Percentiles rank a stretch among this genome's conserved stretches.
Evolutionary conservation across 2,888 invertebrate genomes (phyloP).

Genomic region (Clostera curtula): DNA sequence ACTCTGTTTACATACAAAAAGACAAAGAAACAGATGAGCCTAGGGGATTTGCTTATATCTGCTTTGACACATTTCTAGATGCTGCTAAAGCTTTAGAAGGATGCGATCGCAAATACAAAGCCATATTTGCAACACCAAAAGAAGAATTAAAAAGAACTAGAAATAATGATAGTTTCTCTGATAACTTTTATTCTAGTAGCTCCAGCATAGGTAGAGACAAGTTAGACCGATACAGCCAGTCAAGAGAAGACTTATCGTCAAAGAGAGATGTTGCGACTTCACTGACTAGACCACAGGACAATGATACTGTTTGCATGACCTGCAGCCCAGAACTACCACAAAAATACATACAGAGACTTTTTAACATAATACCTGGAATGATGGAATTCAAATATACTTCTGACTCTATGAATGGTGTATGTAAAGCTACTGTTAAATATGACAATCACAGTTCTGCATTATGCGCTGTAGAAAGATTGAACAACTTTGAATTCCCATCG

Average conservation of each 20-base stretch:
- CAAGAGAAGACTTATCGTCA: conserved; percentile 16
- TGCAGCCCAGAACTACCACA: conserved; percentile 83
- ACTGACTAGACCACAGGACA: conserved; percentile 51
- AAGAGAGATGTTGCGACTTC: conserved; percentile 24
- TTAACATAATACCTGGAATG: conserved; percentile 86
- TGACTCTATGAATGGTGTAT: conserved; percentile 66
- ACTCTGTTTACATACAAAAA: conserved; percentile 83
- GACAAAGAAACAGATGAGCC: conserved; percentile 86
- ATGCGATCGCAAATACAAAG: conserved; percentile 88
- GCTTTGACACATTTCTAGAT: conserved; percentile 85
- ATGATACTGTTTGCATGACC: conserved; percentile 80
- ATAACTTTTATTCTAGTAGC: conserved; percentile 24
- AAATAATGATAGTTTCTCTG: conserved; percentile 30
- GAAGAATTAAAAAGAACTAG: conserved; percentile 60
- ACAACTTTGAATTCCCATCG: conserved; percentile 94
- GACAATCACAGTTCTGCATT: conserved; percentile 47
- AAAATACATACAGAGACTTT: conserved; percentile 87
- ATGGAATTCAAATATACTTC: conserved; percentile 54
- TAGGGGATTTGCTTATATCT: conserved; percentile 93
- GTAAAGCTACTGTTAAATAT: conserved; percentile 51
- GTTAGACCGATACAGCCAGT: conserved; percentile 17
- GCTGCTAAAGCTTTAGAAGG: conserved; percentile 93
- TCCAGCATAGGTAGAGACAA: conserved; percentile 24
- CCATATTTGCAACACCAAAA: conserved; percentile 93
- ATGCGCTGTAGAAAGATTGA: conserved; percentile 87